Conservation (phyloP, 2,888 invertebrate genomes). For the Mythimna vitellina region DNA sequence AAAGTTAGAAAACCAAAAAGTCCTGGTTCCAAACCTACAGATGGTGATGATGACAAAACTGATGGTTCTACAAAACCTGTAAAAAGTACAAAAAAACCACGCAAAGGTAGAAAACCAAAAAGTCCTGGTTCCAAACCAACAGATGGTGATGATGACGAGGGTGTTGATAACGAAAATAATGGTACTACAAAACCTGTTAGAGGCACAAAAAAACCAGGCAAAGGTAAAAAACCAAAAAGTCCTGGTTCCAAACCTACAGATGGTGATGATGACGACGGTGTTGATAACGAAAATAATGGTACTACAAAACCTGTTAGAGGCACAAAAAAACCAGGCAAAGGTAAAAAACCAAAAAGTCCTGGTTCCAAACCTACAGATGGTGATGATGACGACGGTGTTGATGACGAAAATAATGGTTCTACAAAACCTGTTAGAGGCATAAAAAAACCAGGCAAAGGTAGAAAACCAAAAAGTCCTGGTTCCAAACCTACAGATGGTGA, state of each 20-base stretch:
- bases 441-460: neutral
- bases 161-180: neutral
- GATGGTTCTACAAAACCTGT: neutral
- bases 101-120: neutral
- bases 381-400: too few relatives aligned
- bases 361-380: too few relatives aligned
- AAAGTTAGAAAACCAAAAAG: too few relatives aligned
- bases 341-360: too few relatives aligned
- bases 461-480: neutral
- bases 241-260: too few relatives aligned
- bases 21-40: neutral
- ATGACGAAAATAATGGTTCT: neutral
- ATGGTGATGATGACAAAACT: neutral
- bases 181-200: too few relatives aligned
- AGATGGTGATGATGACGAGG: neutral
- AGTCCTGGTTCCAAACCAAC: too few relatives aligned
- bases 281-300: too few relatives aligned
- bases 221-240: too few relatives aligned
- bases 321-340: neutral
- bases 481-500: neutral
- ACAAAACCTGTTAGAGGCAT: neutral
- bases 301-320: neutral
- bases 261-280: too few relatives aligned
- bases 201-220: too few relatives aligned
- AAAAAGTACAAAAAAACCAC: neutral